Evolutionary conservation across 2,113 vertebrate genomes (phyloP).

Genomic region (Glaucomys volans): DNA sequence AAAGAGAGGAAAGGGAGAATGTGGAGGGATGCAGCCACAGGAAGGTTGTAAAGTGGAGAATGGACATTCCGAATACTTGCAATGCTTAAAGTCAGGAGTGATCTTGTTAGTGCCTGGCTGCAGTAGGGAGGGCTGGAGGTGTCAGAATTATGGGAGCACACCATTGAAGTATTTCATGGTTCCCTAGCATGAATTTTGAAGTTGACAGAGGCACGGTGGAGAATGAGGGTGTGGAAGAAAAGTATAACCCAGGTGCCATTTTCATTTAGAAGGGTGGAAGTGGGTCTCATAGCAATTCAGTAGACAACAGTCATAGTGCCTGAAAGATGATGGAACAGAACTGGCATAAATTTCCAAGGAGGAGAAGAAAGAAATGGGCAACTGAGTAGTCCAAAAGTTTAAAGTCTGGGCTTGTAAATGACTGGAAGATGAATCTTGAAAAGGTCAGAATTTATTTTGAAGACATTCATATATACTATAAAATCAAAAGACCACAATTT

Average conservation of each 20-base stretch:
- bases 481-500: not conserved
- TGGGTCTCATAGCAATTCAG: not conserved
- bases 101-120: not conserved
- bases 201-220: not conserved
- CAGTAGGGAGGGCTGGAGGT: not conserved
- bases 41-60: not conserved
- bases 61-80: not conserved
- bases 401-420: slow-evolving; percentile 26
- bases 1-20: not conserved
- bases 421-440: not conserved
- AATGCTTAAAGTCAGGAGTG: not conserved
- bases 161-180: not conserved
- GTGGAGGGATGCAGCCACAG: not conserved
- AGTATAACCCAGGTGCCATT: not conserved
- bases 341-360: not conserved
- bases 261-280: slow-evolving; percentile 36
- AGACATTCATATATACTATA: not conserved
- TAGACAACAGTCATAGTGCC: not conserved
- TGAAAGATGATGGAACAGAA: slow-evolving; percentile 15
- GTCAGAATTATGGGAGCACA: not conserved
- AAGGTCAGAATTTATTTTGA: slow-evolving; percentile 1
- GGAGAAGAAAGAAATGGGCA: not conserved
- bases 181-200: not conserved
- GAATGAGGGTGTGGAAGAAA: not conserved
- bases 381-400: not conserved